phyloP scores from a whole-genome alignment of 1,140 invertebrate genomes.

The Camponotus vicinus region DNA sequence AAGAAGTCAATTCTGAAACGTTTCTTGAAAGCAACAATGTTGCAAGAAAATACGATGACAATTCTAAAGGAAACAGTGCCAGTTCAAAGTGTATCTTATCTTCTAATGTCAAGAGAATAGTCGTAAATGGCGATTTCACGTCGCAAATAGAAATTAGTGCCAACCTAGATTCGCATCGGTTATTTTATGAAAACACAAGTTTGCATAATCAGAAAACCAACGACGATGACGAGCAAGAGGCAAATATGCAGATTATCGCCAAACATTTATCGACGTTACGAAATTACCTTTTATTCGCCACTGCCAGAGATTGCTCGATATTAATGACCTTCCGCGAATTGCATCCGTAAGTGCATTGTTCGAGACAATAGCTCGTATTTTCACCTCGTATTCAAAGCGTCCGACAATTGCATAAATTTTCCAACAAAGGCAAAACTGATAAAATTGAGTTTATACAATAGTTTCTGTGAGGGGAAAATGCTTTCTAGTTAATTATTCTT shows the following conservation, averaged over 20 bases:
- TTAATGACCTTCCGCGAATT: conserved; percentile 86
- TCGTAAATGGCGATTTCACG: background rate
- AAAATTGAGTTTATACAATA: conserved; percentile 27
- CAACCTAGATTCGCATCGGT: conserved; percentile 11
- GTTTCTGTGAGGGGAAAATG: background rate
- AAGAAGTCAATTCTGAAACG: background rate
- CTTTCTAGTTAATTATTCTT: conserved; percentile 13
- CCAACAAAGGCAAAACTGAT: conserved; percentile 23
- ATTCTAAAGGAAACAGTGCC: conserved; percentile 9
- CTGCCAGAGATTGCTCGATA: conserved; percentile 88
- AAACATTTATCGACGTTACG: conserved; percentile 79
- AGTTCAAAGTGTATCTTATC: conserved; percentile 19
- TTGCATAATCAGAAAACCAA: conserved; percentile 5
- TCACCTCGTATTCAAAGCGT: background rate
- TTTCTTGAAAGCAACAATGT: background rate
- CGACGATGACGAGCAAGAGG: conserved; percentile 28
- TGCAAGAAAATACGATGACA: conserved; percentile 11
- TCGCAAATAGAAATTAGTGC: conserved; percentile 32
- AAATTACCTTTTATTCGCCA: conserved; percentile 86
- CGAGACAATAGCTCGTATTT: conserved; percentile 15
- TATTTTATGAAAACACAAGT: conserved; percentile 15
- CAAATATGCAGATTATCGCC: conserved; percentile 27
- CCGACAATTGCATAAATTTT: conserved; percentile 16
- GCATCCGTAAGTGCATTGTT: conserved; percentile 76
- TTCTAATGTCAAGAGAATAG: background rate